Percentiles rank a stretch among this genome's conserved stretches.
phyloP scores from a whole-genome alignment of 2,113 vertebrate genomes.

The Oryzias celebensis region DNA sequence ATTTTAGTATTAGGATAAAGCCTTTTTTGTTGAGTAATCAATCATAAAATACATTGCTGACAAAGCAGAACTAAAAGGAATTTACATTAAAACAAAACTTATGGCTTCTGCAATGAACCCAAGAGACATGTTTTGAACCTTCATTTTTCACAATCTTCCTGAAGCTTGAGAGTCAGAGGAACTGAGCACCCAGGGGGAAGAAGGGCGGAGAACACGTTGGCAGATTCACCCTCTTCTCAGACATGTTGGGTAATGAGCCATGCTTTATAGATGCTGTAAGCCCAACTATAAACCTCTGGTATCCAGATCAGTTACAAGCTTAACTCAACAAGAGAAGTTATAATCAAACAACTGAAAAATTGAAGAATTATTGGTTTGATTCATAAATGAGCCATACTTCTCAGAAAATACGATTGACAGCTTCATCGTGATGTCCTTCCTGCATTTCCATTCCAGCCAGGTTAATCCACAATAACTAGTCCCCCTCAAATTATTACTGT shows the following conservation, averaged over 20 bases:
- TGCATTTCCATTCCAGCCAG: no score
- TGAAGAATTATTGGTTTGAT: no score
- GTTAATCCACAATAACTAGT: no score
- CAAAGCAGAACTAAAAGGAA: neutral
- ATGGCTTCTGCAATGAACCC: neutral
- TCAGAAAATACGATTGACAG: no score
- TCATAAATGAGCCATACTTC: no score
- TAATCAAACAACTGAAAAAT: no score
- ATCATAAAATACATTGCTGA: no score
- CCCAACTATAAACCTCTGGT: slow-evolving; percentile 50
- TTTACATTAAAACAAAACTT: neutral
- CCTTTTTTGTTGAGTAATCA: slow-evolving; percentile 6
- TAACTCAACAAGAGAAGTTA: no score
- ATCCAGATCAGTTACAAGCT: no score
- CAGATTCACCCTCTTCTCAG: slow-evolving; percentile 67
- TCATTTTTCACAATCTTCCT: slow-evolving; percentile 15
- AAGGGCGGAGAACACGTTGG: slow-evolving; percentile 40
- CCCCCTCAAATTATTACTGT: no score
- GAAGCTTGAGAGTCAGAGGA: slow-evolving; percentile 19
- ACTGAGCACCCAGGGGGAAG: slow-evolving; percentile 40
- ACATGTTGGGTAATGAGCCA: slow-evolving; percentile 67
- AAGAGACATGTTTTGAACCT: slow-evolving; percentile 2
- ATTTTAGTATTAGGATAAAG: slow-evolving; percentile 1
- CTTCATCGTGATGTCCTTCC: no score
- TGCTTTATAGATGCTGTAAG: slow-evolving; percentile 56